Conservation (phyloP, 2,797 vertebrate species). For the Coccyzus lansbergi region DNA sequence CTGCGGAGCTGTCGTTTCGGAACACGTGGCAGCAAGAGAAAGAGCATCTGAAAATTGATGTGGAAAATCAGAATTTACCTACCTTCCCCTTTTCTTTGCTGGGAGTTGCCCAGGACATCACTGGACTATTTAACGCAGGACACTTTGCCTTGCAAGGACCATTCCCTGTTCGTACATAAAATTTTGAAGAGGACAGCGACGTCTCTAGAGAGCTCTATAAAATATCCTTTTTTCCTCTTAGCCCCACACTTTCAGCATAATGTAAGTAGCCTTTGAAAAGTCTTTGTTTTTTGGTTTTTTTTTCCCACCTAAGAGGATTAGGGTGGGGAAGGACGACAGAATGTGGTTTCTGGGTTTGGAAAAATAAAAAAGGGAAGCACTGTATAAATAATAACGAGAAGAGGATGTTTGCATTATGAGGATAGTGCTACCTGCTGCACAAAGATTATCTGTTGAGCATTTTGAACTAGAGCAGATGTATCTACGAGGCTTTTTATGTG, state of each 20-base stretch:
- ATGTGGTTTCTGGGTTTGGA: not conserved
- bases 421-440: conserved; percentile 30
- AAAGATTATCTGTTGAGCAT: conserved; percentile 19
- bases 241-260: not conserved
- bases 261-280: not conserved
- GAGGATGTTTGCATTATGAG: not conserved
- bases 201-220: not conserved
- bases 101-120: not conserved
- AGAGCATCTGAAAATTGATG: not conserved
- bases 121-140: not conserved
- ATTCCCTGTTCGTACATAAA: not conserved
- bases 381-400: conserved; percentile 21
- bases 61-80: not conserved
- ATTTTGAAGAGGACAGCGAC: not conserved
- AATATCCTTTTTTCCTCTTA: conserved; percentile 6
- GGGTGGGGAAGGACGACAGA: not conserved
- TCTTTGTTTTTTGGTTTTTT: not conserved
- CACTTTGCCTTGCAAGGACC: not conserved
- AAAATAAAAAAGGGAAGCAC: conserved; percentile 27
- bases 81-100: not conserved
- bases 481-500: conserved; percentile 66
- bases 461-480: conserved; percentile 41
- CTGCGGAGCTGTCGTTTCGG: not conserved
- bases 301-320: not conserved
- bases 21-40: not conserved